A percentile compares a stretch with the other conserved stretches of the same genome.
These are phyloP conservation scores for Hesperophylax magnus DNA, from an alignment of 1,140 invertebrate genomes.

Conservation along the genomic window DNA sequence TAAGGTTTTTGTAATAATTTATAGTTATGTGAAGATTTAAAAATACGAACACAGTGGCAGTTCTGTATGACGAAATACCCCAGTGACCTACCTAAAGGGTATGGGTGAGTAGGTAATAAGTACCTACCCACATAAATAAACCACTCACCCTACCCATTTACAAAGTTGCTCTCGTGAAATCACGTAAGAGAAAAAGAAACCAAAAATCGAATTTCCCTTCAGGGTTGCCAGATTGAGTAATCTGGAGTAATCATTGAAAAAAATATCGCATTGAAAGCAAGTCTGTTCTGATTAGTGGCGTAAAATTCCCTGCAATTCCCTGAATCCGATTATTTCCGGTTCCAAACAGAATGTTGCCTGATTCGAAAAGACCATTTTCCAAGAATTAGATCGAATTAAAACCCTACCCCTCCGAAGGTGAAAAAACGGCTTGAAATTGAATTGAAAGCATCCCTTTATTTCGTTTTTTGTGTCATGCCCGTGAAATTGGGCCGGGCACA, in stretches of 20 bases:
- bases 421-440: slow-evolving; percentile 41
- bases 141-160: no score
- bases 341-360: background rate
- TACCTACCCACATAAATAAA: no score
- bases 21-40: no score
- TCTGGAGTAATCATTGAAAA: slow-evolving; percentile 27
- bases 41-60: no score
- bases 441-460: slow-evolving; percentile 23
- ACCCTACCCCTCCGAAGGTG: slow-evolving; percentile 17
- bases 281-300: slow-evolving; percentile 22
- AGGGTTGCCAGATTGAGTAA: slow-evolving; percentile 12
- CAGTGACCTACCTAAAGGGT: no score
- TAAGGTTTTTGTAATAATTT: no score
- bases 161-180: no score
- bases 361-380: slow-evolving; percentile 39
- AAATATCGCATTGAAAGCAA: slow-evolving; percentile 9
- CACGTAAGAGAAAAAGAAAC: no score
- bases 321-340: slow-evolving; percentile 40
- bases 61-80: no score
- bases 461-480: background rate
- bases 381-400: slow-evolving; percentile 47
- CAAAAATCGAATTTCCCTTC: background rate
- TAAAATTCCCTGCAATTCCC: slow-evolving; percentile 38
- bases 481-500: slow-evolving; percentile 35
- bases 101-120: no score